Evolutionary conservation across 92 coral and sea anemone genomes (phyloP).

Genomic region (Palythoa heliodiscus): DNA sequence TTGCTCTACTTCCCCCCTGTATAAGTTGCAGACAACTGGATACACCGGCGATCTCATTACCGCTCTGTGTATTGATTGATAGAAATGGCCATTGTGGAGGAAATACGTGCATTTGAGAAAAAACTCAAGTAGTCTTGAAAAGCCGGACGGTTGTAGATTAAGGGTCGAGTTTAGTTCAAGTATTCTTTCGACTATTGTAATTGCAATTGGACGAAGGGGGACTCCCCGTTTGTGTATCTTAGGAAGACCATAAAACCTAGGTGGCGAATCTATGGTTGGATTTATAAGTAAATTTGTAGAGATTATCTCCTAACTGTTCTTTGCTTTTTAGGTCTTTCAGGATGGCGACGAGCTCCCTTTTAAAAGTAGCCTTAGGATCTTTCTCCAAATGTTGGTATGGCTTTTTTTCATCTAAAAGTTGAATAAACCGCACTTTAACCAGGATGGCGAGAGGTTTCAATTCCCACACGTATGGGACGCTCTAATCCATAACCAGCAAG

Average conservation of each 20-base stretch:
- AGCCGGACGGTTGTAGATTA: no score
- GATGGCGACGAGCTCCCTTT: neutral
- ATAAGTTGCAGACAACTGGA: no score
- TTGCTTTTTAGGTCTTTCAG: neutral
- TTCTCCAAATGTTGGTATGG: neutral
- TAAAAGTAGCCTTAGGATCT: neutral
- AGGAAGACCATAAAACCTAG: constrained; percentile 22
- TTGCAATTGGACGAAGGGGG: neutral
- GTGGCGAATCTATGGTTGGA: constrained; percentile 4
- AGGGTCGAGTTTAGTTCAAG: constrained; percentile 17
- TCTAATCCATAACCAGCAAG: neutral
- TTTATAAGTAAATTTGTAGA: neutral
- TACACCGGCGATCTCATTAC: no score
- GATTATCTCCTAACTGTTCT: no score
- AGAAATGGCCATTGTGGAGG: no score
- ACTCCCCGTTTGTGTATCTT: constrained; percentile 30
- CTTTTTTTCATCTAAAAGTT: neutral
- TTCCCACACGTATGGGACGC: no score
- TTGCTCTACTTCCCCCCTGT: no score
- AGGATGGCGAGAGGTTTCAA: no score
- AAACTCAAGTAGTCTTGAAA: no score
- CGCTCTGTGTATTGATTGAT: no score
- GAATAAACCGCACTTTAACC: no score
- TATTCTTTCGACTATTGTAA: neutral
- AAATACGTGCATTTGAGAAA: no score